Evolutionary conservation across 2,113 vertebrate genomes (phyloP).

Genomic region (Poeciliopsis retropinna): DNA sequence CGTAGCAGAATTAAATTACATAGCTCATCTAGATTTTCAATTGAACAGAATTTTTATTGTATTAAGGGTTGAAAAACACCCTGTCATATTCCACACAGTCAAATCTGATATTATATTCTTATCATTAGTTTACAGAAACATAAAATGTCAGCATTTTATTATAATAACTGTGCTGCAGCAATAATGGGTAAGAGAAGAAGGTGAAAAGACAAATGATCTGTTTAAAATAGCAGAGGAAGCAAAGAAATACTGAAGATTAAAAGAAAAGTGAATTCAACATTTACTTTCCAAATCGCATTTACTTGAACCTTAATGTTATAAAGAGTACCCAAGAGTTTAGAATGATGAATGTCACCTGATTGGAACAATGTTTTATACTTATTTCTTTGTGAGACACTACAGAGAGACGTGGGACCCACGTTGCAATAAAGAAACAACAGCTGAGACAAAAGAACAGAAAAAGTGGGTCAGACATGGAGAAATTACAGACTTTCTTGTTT

Average conservation of each 20-base stretch:
- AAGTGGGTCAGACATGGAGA: conserved; percentile 43
- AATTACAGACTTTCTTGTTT: conserved; percentile 56
- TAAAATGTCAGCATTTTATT: background rate
- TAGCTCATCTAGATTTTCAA: too few relatives aligned
- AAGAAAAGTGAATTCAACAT: conserved; percentile 36
- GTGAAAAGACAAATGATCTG: background rate
- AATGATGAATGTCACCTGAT: conserved; percentile 3
- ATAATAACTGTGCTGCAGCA: background rate
- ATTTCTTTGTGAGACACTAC: background rate
- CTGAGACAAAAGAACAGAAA: conserved; percentile 17
- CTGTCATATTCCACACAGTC: background rate
- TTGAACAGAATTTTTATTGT: too few relatives aligned
- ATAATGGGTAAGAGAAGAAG: background rate
- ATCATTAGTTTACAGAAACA: background rate
- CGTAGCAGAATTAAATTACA: too few relatives aligned
- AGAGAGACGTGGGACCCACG: background rate
- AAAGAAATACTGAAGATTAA: conserved; percentile 9
- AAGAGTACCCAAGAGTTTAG: background rate
- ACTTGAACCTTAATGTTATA: conserved; percentile 15
- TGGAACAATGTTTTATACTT: conserved; percentile 7
- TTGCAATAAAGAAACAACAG: conserved; percentile 6
- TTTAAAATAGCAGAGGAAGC: background rate
- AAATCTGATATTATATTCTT: background rate
- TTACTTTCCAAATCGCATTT: conserved; percentile 25
- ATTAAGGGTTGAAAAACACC: background rate